A percentile compares a stretch with the other conserved stretches of the same genome.
Evolutionary conservation across 2,888 invertebrate genomes (phyloP).

Genomic region (Yponomeuta plumbellus): DNA sequence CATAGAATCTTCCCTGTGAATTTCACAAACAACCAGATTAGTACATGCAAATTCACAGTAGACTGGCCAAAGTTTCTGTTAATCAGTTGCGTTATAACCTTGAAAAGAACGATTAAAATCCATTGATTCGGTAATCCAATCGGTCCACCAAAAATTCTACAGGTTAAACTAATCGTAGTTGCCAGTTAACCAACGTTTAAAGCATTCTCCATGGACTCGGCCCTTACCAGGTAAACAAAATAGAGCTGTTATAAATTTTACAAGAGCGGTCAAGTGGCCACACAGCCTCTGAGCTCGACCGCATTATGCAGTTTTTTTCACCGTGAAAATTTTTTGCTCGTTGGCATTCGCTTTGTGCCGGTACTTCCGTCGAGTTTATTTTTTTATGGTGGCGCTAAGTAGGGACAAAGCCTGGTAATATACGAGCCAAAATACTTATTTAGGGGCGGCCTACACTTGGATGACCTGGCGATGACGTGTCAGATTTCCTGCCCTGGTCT

Average conservation of each 20-base stretch:
- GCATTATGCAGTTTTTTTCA: constrained; percentile 64
- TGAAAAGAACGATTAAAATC: too few species aligned
- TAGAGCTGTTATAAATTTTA: constrained; percentile 75
- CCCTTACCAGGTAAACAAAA: constrained; percentile 73
- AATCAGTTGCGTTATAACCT: too few species aligned
- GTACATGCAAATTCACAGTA: too few species aligned
- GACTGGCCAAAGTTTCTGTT: too few species aligned
- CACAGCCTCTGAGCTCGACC: constrained; percentile 48
- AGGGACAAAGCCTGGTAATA: constrained; percentile 49
- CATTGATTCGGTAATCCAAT: too few species aligned
- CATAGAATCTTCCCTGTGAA: too few species aligned
- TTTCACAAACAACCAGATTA: too few species aligned
- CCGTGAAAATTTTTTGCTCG: constrained; percentile 52
- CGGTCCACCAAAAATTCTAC: too few species aligned
- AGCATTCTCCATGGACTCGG: constrained; percentile 27
- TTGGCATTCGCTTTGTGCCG: constrained; percentile 68
- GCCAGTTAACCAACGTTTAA: too few species aligned
- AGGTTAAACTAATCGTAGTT: too few species aligned
- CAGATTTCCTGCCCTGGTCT: constrained; percentile 15
- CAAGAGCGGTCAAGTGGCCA: constrained; percentile 60
- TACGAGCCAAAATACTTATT: constrained; percentile 40
- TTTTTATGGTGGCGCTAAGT: constrained; percentile 70
- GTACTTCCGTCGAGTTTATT: constrained; percentile 66
- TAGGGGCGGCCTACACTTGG: constrained; percentile 42
- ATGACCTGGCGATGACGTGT: constrained; percentile 24